Evolutionary conservation across 2,797 vertebrate genomes (phyloP).

Genomic region (Pagetopsis macropterus): DNA sequence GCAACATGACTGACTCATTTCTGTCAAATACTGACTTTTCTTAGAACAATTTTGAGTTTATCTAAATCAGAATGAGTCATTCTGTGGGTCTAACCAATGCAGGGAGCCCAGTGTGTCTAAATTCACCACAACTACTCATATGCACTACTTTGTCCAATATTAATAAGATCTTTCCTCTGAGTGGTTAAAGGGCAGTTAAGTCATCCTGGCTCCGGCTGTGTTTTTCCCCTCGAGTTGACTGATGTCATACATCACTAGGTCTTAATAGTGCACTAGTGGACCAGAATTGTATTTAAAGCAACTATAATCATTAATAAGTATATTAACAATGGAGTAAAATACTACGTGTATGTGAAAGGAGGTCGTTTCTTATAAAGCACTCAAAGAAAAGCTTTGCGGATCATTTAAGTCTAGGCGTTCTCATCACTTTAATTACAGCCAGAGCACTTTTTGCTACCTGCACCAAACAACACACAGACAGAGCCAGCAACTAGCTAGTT

Average conservation of each 20-base stretch:
- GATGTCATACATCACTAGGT: slow-evolving; percentile 37
- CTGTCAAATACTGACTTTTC: neutral
- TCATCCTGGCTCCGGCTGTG: slow-evolving; percentile 30
- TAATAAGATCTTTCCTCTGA: slow-evolving; percentile 56
- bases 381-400: neutral
- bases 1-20: neutral
- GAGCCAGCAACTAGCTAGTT: neutral
- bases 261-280: neutral
- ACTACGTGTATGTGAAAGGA: neutral
- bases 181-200: slow-evolving; percentile 52
- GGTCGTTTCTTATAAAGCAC: neutral
- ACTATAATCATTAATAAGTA: slow-evolving; percentile 1
- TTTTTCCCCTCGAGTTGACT: slow-evolving; percentile 45
- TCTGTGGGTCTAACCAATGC: slow-evolving; percentile 9
- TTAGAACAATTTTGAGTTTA: slow-evolving; percentile 20
- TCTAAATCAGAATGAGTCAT: slow-evolving; percentile 41
- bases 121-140: slow-evolving; percentile 49
- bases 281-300: neutral
- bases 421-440: neutral
- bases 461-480: neutral
- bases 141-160: slow-evolving; percentile 59
- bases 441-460: neutral
- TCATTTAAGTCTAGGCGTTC: neutral
- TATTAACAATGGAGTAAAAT: neutral
- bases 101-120: slow-evolving; percentile 30